Evolutionary conservation across 2,113 vertebrate species (phyloP).

Genomic region (Dipodomys ordii): DNA sequence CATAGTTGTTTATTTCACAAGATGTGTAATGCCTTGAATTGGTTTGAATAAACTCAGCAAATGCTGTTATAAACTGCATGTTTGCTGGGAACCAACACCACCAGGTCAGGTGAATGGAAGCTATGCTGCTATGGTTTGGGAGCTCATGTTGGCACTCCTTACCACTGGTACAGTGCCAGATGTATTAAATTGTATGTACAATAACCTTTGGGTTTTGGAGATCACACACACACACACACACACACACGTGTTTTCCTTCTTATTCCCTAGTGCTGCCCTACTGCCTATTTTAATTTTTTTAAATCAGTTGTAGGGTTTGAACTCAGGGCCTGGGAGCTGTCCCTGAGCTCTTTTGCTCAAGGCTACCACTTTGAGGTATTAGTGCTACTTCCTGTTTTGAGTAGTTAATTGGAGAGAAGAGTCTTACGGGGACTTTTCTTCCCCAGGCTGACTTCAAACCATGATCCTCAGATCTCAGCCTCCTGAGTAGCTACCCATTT

Average conservation of each 20-base stretch:
- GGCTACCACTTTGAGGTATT: no score
- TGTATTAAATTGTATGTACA: background rate
- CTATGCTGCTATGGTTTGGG: no score
- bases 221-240: background rate
- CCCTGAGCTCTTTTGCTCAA: no score
- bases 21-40: slow-evolving; percentile 10
- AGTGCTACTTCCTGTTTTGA: no score
- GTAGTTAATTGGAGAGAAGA: no score
- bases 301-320: no score
- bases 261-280: background rate
- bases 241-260: background rate
- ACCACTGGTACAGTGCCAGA: background rate
- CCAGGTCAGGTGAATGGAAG: background rate
- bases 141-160: background rate
- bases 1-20: slow-evolving; percentile 35
- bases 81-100: background rate
- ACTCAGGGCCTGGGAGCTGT: no score
- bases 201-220: slow-evolving; percentile 38
- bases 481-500: background rate
- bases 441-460: no score
- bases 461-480: no score
- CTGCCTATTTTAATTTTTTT: no score
- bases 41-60: slow-evolving; percentile 16
- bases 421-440: no score
- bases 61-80: background rate